Evolutionary conservation across 1,140 invertebrate genomes (phyloP).

Genomic region (Acromyrmex charruanus): DNA sequence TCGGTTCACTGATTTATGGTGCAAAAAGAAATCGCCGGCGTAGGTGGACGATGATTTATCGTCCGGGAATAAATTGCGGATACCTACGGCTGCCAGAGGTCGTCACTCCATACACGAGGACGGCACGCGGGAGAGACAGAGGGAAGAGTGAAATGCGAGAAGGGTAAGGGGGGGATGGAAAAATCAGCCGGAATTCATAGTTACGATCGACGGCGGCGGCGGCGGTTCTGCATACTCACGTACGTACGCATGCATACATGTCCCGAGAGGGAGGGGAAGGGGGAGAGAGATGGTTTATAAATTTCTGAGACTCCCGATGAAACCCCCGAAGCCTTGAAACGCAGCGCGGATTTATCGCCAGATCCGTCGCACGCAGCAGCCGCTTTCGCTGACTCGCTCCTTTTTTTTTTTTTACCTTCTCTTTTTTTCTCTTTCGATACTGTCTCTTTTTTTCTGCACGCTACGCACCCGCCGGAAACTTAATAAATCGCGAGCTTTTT

Average conservation of each 20-base stretch:
- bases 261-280: not conserved
- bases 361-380: constrained; percentile 50
- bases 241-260: not conserved
- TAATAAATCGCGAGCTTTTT: constrained; percentile 64
- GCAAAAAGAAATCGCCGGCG: constrained; percentile 80
- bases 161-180: constrained; percentile 13
- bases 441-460: constrained; percentile 7
- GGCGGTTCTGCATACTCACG: not conserved
- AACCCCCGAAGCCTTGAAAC: constrained; percentile 52
- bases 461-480: constrained; percentile 39
- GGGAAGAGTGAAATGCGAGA: constrained; percentile 23
- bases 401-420: not conserved
- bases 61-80: constrained; percentile 77
- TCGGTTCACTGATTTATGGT: constrained; percentile 77
- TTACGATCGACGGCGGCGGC: constrained; percentile 41
- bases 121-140: constrained; percentile 35
- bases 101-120: constrained; percentile 56
- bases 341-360: constrained; percentile 53
- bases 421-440: constrained; percentile 17
- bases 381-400: constrained; percentile 53
- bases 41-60: constrained; percentile 82
- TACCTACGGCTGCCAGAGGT: constrained; percentile 71
- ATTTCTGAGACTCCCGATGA: constrained; percentile 65
- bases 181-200: constrained; percentile 59
- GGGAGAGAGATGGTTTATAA: constrained; percentile 34